Evolutionary conservation across 2,113 vertebrate genomes (phyloP).

Genomic region (Dasyurus viverrinus): DNA sequence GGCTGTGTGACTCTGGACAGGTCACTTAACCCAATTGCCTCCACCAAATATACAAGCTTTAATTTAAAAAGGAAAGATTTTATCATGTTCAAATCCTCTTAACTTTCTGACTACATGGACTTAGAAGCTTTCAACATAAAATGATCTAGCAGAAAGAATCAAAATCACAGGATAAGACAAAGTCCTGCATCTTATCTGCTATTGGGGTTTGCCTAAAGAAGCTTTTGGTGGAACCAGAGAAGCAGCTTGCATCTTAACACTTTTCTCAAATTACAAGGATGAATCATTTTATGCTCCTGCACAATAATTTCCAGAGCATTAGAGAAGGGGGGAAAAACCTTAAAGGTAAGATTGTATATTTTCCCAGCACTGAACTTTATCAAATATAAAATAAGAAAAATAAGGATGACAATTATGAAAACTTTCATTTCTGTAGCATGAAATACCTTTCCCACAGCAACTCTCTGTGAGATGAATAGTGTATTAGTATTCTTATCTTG

Average conservation of each 20-base stretch:
- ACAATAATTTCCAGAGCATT: neutral
- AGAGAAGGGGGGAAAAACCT: neutral
- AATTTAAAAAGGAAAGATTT: neutral
- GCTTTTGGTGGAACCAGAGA: neutral
- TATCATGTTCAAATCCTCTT: neutral
- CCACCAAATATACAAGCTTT: too few relatives aligned
- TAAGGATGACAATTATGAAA: neutral
- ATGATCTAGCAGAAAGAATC: neutral
- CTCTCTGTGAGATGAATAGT: neutral
- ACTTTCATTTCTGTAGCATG: neutral
- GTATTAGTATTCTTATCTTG: neutral
- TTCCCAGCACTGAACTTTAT: neutral
- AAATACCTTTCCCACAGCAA: neutral
- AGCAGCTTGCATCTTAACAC: neutral
- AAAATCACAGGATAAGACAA: neutral
- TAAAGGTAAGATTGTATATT: neutral
- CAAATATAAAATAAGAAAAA: neutral
- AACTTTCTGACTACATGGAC: neutral
- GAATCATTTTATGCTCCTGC: neutral
- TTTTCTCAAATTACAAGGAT: neutral
- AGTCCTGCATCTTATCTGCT: neutral
- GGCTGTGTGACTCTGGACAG: too few relatives aligned
- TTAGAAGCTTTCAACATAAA: neutral
- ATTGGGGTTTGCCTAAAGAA: neutral
- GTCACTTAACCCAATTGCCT: too few relatives aligned